phyloP scores from a whole-genome alignment of 2,797 vertebrate genomes.

The Silurus lanzhouensis region DNA sequence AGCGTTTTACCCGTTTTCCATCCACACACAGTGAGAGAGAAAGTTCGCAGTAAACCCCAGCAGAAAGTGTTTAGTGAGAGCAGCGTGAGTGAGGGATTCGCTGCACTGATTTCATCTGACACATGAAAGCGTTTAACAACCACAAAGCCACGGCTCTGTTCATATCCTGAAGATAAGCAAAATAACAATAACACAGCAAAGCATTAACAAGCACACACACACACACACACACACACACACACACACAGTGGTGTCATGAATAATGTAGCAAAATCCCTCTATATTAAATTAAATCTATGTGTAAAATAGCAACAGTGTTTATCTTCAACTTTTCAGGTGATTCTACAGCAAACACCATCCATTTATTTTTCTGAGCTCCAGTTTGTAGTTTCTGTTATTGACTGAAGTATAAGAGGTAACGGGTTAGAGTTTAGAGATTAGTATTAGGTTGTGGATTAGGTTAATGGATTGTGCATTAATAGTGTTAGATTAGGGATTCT shows the following conservation, averaged over 20 bases:
- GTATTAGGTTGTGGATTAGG: no score
- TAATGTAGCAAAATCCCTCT: not conserved
- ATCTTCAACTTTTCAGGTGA: no score
- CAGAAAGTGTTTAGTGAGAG: not conserved
- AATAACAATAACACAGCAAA: not conserved
- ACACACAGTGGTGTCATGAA: not conserved
- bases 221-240: not conserved
- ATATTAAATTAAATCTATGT: not conserved
- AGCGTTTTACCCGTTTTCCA: no score
- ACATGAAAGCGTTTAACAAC: not conserved
- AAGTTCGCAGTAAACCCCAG: not conserved
- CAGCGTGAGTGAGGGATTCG: constrained; percentile 1
- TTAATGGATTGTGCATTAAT: no score
- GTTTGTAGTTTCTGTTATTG: no score
- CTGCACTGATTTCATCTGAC: constrained; percentile 12
- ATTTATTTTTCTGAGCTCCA: no score
- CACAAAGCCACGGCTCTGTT: not conserved
- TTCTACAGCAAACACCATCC: no score
- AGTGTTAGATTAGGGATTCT: no score
- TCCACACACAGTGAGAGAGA: no score
- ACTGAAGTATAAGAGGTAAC: no score
- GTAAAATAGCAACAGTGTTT: not conserved
- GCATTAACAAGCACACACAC: not conserved
- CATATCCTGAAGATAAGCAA: not conserved
- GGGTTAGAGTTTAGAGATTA: no score